Evolutionary conservation across 2,888 invertebrate species (phyloP), one percentile per base, ranked within the genome.

Genomic region (Platycnemis pennipes): DNA sequence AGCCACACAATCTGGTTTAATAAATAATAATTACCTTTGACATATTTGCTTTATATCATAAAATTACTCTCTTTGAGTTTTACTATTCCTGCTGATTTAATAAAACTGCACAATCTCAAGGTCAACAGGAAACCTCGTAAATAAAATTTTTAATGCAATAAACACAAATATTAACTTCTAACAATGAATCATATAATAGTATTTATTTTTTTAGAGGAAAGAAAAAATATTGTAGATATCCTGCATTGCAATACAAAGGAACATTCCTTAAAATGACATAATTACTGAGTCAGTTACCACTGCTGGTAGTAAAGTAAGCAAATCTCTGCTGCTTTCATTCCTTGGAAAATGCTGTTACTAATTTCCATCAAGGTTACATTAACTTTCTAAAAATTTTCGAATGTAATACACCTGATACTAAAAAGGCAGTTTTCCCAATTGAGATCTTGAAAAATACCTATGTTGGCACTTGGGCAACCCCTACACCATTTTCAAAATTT

Each of bases 111-210:
- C 63, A 91, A 91, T n/a, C 63, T 91, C 63, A 91, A 91, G 63
- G 44, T 19, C 44, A n/a, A 91, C 63, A 31, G 53, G 44, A 22
- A 69, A 37, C 31, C 37, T 16, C 22, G 26, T 91, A 42, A 44
- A 91, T 91, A 63, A 63, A 63, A 44, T 22, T 91, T 91, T 42
- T 63, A 44, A 91, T 42, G 42, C 49, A 63, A 63, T 44, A 44
- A 91, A 44, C 91, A 91, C 91, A 91, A 91, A 91, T 91, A 91
- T 69, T 69, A 91, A n/a, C 63, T 45, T 91, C 63, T 45, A 91
- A 63, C 91, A 91, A 89, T 63, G 69, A 69, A 44, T 16, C 42
- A n/a, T n/a, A 63, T n/a, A 91, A 45, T 69, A 53, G 69, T 63
- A 37, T 42, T 91, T 42, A 37, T 37, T 37, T 16, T n/a, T 77